Base-by-base conservation (phyloP, 2,888 invertebrate species). In the Cryptosula pallasiana region DNA sequence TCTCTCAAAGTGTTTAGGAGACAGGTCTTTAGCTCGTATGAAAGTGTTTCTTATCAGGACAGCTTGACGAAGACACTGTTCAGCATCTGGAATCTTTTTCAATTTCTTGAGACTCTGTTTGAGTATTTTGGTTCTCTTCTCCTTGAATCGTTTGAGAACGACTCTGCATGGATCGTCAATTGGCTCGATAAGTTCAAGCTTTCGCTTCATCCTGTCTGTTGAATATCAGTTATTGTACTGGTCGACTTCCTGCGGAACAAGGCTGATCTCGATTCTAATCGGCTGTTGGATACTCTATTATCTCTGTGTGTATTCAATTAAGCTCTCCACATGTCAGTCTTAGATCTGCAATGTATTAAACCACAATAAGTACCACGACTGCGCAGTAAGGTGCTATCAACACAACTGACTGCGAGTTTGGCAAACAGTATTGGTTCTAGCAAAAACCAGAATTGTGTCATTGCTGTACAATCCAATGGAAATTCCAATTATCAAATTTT, bases 61-160 rank as follows among this genome's bases (percentile, higher is more conserved):
- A n/a, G 63, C 63, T 63, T 63, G 63, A 13, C 63, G 63, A 32
- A 63, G 63, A n/a, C 63, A 63, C 27, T 63, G 63, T n/a, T 63
- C 63, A 5, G 63, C 63, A 34, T 63, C 63, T 27, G 63, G 63
- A 29, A 63, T 63, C 25, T 63, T 32, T 34, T 63, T 63, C 5
- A 63, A 27, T n/a, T 63, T 63, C 63, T 63, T 63, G 13, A 63
- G 32, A n/a, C 63, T 63, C n/a, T 63, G 63, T 32, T 63, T 63
- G 9, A 63, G 32, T 63, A 63, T 63, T 34, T 63, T 63, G 2
- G 63, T 63, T 63, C 63, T 63, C n/a, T 63, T 63, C 32, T 63
- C 63, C 32, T 63, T 63, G 34, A 63, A 63, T 34, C 63, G 2
- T 63, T 63, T 63, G 32, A 63, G 63, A 2, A 63, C 63, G 5